Base-by-base conservation (phyloP, 1,140 invertebrate species). In the Drosophila obscura region DNA sequence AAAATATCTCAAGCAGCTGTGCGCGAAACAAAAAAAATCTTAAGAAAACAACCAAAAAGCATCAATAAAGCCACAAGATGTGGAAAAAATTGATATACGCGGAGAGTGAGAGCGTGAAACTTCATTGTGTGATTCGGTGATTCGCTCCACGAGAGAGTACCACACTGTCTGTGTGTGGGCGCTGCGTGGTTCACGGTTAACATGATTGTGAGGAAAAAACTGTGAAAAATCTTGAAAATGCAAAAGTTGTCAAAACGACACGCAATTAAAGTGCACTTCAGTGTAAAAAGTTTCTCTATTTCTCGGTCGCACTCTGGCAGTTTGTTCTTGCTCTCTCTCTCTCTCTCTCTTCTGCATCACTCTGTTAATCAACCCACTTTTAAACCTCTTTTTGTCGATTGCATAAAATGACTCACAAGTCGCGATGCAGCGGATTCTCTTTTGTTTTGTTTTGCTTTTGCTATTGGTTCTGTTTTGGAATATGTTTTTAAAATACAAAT, bases 321-420 rank as follows among this genome's bases (percentile, higher is more conserved):
- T 63, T 43, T 43, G 53, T 39, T 58, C 15, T 31, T 7, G 28
- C 28, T 53, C 31, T 44, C 50, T 22, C 46, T 51, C 45, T 39
- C 52, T 51, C 55, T 45, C 48, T 22, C 22, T n/a, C 7, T 24
- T n/a, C 52, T 50, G 51, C 68, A 73, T 62, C 71, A 69, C 43
- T 68, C 55, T 78, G 61, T 81, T 76, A 81, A 76, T 78, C 78
- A 87, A 82, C 83, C 82, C 75, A 83, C 67, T 83, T 80, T 69
- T 79, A 63, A 62, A 63, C 69, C 53, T 41, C 68, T 61, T 74
- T 74, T 60, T 68, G 31, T 51, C 59, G 64, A 88, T 80, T 88
- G 79, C 83, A 88, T 80, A 88, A 88, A 88, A 88, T 88, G 83
- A 88, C 55, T 88, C 83, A 87, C 83, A 83, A 79, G 67, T 65